These are phyloP conservation scores for Chelonus formosanus DNA, from an alignment of 2,888 invertebrate genomes.

Conservation along the genomic window DNA sequence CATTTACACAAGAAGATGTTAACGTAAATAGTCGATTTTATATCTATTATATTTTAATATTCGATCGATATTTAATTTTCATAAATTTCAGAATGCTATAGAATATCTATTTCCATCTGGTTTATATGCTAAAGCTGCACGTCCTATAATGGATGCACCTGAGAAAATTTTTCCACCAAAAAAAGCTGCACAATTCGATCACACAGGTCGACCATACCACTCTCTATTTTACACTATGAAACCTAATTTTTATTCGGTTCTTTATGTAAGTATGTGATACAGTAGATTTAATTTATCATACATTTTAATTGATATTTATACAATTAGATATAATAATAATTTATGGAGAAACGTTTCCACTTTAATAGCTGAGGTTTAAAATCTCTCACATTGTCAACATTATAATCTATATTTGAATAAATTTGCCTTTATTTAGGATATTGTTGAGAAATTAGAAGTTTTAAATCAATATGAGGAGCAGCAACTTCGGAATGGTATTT, in stretches of 20 bases:
- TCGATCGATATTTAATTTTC: constrained; percentile 24
- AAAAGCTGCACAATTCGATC: constrained; percentile 91
- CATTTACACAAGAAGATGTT: constrained; percentile 86
- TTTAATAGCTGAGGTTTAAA: too few species aligned
- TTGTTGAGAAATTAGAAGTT: constrained; percentile 74
- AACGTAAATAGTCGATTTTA: constrained; percentile 69
- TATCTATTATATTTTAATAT: constrained; percentile 27
- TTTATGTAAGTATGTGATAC: constrained; percentile 73
- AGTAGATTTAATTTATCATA: constrained; percentile 8
- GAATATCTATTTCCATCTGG: constrained; percentile 97
- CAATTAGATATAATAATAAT: too few species aligned
- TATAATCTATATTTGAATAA: neutral
- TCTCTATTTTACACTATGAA: constrained; percentile 90
- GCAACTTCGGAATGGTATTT: constrained; percentile 72
- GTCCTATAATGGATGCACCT: constrained; percentile 91
- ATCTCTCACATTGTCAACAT: constrained; percentile 12
- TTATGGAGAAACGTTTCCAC: too few species aligned
- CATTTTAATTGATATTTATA: too few species aligned
- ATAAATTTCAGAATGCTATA: constrained; percentile 66
- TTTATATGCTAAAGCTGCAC: constrained; percentile 75
- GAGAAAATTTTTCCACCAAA: constrained; percentile 83
- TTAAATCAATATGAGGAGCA: constrained; percentile 77
- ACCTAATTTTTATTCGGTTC: constrained; percentile 83
- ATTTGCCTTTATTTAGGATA: constrained; percentile 67
- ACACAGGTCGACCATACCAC: constrained; percentile 89